These are phyloP conservation scores for Oreocharis arfaki DNA, from an alignment of 2,113 vertebrate species.

Conservation along the genomic window DNA sequence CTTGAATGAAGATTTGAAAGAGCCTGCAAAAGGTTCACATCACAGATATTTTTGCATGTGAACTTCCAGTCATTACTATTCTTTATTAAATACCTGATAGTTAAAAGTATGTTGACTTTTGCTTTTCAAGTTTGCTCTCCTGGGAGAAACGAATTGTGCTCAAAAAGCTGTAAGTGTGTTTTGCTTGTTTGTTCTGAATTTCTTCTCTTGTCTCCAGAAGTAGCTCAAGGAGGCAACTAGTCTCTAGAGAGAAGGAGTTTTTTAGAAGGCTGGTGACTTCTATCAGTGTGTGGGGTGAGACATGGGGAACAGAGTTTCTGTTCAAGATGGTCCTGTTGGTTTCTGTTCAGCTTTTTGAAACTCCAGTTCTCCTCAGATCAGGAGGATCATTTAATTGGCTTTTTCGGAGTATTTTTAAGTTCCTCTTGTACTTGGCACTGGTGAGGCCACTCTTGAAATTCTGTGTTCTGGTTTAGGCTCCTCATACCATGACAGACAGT, in stretches of 20 bases:
- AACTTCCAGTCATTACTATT: not conserved
- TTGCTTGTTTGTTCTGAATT: not conserved
- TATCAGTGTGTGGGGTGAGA: not conserved
- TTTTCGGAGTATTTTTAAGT: not conserved
- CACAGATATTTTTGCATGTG: not conserved
- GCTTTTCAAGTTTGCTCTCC: not conserved
- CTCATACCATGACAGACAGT: not conserved
- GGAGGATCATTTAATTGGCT: not conserved
- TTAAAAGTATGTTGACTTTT: not conserved
- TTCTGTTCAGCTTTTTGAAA: not conserved
- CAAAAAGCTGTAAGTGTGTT: not conserved
- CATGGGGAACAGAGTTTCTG: not conserved
- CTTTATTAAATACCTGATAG: not conserved
- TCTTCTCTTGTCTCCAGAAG: not conserved
- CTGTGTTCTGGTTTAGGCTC: not conserved
- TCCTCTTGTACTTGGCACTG: not conserved
- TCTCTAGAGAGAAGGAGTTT: not conserved
- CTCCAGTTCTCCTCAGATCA: not conserved
- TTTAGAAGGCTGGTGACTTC: not conserved
- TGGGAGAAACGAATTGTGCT: not conserved
- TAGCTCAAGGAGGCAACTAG: not conserved
- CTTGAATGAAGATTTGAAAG: not conserved
- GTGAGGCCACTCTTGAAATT: not conserved
- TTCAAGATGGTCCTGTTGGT: not conserved
- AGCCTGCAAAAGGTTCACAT: not conserved